A percentile compares a stretch with the other conserved stretches of the same genome.
Evolutionary conservation across 2,797 vertebrate genomes (phyloP).

Genomic region (Helicolenus hilgendorfi): DNA sequence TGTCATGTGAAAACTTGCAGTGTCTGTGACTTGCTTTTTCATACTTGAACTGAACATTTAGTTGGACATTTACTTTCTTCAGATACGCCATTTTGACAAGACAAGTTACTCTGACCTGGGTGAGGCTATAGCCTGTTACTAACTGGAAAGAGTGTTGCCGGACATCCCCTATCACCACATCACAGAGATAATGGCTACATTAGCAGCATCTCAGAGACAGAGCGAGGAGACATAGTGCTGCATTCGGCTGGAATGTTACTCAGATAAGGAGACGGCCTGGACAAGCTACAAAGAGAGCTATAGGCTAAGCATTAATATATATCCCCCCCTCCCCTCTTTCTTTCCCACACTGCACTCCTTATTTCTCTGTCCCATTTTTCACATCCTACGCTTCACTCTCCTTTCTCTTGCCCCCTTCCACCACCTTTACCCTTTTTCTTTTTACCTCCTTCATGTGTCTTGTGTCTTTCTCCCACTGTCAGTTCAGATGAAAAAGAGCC

Average conservation of each 20-base stretch:
- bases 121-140: conserved; percentile 39
- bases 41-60: neutral
- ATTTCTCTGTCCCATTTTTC: conserved; percentile 40
- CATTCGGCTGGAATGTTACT: conserved; percentile 69
- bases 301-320: conserved; percentile 53
- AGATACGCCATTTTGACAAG: conserved; percentile 16
- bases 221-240: conserved; percentile 51
- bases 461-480: conserved; percentile 22
- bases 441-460: conserved; percentile 9
- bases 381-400: conserved; percentile 14
- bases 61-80: neutral
- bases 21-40: neutral
- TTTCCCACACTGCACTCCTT: conserved; percentile 51
- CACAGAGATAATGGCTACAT: conserved; percentile 70
- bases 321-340: neutral
- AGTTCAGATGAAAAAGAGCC: conserved; percentile 2
- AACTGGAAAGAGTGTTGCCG: conserved; percentile 46
- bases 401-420: conserved; percentile 6
- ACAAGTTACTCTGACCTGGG: conserved; percentile 46
- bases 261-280: conserved; percentile 65
- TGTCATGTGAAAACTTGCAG: neutral
- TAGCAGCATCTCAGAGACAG: conserved; percentile 58
- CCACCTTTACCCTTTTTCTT: conserved; percentile 7
- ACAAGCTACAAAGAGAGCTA: conserved; percentile 56
- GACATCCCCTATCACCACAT: conserved; percentile 69